Percentiles rank a stretch among this genome's conserved stretches.
These are phyloP conservation scores for Sterna hirundo DNA, from an alignment of 2,113 vertebrate genomes.

Conservation along the genomic window DNA sequence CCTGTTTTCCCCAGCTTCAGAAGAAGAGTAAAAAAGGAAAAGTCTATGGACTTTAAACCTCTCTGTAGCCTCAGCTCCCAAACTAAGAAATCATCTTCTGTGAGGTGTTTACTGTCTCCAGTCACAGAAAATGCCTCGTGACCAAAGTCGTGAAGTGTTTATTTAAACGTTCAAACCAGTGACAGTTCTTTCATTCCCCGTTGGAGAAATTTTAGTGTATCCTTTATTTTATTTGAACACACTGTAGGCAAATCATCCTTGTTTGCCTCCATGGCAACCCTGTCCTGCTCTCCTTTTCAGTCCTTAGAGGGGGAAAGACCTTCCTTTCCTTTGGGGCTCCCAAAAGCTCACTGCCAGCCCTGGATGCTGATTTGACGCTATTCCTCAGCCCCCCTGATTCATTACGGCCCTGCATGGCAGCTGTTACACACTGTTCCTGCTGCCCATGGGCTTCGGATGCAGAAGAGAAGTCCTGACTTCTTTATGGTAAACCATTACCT, in stretches of 20 bases:
- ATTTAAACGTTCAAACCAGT: background rate
- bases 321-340: background rate
- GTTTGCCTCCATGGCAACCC: background rate
- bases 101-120: background rate
- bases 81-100: background rate
- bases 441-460: background rate
- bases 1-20: background rate
- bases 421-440: background rate
- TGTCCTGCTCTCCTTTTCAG: background rate
- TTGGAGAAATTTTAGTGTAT: background rate
- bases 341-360: background rate
- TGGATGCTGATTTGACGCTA: background rate
- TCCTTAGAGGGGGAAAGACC: background rate
- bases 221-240: background rate
- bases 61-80: background rate
- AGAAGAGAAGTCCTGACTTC: background rate
- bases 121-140: background rate
- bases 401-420: fast-evolving
- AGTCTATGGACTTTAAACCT: background rate
- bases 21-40: background rate
- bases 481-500: background rate
- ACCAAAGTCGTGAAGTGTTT: background rate
- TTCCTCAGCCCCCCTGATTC: background rate
- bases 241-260: background rate
- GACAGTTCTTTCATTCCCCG: background rate